Base-by-base conservation (phyloP, 1,140 invertebrate species). In the Sarcophaga peregrina region DNA sequence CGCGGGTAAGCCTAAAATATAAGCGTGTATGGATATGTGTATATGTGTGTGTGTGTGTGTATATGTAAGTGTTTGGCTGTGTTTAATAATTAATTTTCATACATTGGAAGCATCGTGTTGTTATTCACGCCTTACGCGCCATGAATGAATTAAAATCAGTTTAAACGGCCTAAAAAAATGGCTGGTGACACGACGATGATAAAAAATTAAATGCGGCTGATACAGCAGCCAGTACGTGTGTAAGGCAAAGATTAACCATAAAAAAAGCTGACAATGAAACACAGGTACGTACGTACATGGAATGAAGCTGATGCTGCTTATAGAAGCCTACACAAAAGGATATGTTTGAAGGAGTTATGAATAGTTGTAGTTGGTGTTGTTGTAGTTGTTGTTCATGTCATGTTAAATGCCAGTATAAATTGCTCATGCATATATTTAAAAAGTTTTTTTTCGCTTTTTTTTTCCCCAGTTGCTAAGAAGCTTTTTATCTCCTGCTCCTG, bases 81-180 rank as follows among this genome's bases (percentile, higher is more conserved):
- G 46, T 48, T 50, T 20, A 80, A 37, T 80, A 80, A 54, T 54
- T 54, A 80, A 80, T 62, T 81, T 81, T 15, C 54, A 25, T 37
- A 58, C 13, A 73, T 37, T n/a, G n/a, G 25, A 25, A 75, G 68
- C 47, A 15, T 1, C 13, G 47, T 52, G 76, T 47, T 62, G 68
- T 47, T 11, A 80, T 58, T 80, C 78, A 80, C 78, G 48, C 78
- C 78, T 52, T 11, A 17, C 52, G 52, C 78, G 48, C 47, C 20
- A 54, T 58, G 20, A 80, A 54, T 48, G 73, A 68, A 68, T 68
- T 68, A 68, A 68, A 68, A 68, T 68, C 58, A 68, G 58, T 68
- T 68, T 68, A 68, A 68, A 68, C 17, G 58, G 58, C 20, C 58
- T 68, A 68, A 58, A 68, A 68, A n/a, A n/a, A n/a, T n/a, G n/a